These are phyloP conservation scores for Neodontobutis hainanensis DNA, from an alignment of 2,113 vertebrate species.

Conservation along the genomic window DNA sequence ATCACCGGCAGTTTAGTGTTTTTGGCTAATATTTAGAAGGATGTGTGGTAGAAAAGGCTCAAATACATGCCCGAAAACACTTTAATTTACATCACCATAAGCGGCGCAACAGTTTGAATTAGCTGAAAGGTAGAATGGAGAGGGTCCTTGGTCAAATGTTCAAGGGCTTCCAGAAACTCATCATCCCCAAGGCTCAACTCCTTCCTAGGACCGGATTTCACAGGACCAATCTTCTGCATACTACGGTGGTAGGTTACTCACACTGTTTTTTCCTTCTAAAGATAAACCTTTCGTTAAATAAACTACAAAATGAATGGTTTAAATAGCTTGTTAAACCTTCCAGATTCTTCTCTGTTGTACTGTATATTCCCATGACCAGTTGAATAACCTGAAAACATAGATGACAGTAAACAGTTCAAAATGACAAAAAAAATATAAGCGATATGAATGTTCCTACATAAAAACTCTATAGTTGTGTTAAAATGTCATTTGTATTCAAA, in stretches of 20 bases:
- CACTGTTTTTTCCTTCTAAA: background rate
- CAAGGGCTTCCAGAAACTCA: slow-evolving; percentile 8
- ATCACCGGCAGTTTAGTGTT: background rate
- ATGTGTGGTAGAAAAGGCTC: background rate
- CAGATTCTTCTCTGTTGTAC: slow-evolving; percentile 19
- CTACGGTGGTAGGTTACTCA: slow-evolving; percentile 60
- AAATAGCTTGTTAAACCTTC: background rate
- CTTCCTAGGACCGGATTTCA: background rate
- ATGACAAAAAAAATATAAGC: background rate
- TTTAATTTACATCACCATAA: background rate
- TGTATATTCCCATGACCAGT: background rate
- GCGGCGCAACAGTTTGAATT: too few relatives aligned
- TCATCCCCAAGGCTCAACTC: background rate
- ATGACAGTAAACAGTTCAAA: background rate
- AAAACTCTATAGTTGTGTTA: too few relatives aligned
- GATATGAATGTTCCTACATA: too few relatives aligned
- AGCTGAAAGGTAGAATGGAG: slow-evolving; percentile 33
- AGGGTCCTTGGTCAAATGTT: slow-evolving; percentile 40
- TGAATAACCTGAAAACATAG: background rate
- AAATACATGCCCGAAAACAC: background rate
- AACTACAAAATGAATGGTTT: too few relatives aligned
- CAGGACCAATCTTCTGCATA: slow-evolving; percentile 17
- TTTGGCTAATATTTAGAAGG: background rate
- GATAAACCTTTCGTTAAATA: background rate
- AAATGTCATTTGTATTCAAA: too few relatives aligned